Conservation (phyloP, 2,113 vertebrate species). For the Thryonomys swinderianus region DNA sequence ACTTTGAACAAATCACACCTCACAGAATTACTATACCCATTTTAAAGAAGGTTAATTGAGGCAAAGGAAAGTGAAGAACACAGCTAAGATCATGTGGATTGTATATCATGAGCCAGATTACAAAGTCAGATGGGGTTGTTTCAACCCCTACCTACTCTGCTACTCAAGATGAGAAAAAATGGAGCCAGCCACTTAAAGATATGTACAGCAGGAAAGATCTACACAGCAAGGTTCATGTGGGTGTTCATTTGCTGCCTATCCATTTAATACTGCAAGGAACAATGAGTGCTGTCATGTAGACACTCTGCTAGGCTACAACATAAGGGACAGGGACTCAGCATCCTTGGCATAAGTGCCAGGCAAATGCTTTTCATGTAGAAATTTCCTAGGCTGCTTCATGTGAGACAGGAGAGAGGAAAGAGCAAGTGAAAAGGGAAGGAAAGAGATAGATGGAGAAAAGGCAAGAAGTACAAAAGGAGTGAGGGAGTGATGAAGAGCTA, state of each 20-base stretch:
- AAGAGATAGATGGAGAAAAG: neutral
- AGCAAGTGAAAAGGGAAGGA: neutral
- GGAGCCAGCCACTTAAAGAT: neutral
- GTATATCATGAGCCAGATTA: neutral
- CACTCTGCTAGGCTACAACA: neutral
- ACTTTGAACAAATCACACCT: neutral
- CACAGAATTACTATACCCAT: neutral
- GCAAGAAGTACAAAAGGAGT: neutral
- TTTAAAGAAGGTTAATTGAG: slow-evolving; percentile 29
- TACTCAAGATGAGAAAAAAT: neutral
- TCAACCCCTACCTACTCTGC: neutral
- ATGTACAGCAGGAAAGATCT: neutral
- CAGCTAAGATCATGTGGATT: neutral
- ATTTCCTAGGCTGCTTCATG: neutral
- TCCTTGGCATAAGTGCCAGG: neutral
- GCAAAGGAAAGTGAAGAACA: neutral
- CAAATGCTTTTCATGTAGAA: neutral
- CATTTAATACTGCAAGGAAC: neutral
- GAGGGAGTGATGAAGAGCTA: neutral
- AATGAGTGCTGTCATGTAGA: neutral
- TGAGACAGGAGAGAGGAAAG: neutral
- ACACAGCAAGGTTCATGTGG: neutral
- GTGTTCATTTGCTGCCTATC: neutral
- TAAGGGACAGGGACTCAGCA: neutral
- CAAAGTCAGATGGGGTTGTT: neutral